Percentiles rank a stretch among this genome's conserved stretches.
Conservation (phyloP, 2,888 invertebrate genomes). For the Tubulanus polymorphus region DNA sequence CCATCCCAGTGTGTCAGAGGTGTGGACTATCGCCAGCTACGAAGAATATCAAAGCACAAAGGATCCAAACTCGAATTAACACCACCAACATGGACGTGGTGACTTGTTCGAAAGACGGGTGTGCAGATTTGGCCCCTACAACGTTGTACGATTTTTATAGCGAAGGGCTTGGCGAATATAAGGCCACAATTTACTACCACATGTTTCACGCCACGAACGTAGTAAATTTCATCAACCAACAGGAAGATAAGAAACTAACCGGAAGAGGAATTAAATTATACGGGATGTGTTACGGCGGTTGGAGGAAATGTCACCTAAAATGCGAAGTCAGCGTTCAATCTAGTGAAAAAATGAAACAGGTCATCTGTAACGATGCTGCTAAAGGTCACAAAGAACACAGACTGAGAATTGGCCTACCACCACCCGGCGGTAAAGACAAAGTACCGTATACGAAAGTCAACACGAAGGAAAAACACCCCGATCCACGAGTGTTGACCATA, state of each 20-base stretch:
- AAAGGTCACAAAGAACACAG: not conserved
- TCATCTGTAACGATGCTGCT: not conserved
- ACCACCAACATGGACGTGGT: constrained; percentile 1
- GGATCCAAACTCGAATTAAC: no score
- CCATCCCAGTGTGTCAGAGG: not conserved
- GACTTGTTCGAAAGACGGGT: constrained; percentile 1
- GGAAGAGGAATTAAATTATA: not conserved
- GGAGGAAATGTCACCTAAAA: constrained; percentile 1
- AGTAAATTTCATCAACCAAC: not conserved
- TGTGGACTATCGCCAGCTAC: not conserved
- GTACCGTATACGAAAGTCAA: not conserved
- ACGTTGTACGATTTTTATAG: constrained; percentile 1
- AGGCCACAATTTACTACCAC: not conserved
- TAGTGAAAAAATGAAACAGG: constrained; percentile 3
- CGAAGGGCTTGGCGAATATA: not conserved
- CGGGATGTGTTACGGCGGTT: constrained; percentile 3
- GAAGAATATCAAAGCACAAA: not conserved
- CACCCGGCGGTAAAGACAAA: not conserved
- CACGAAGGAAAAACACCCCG: not conserved
- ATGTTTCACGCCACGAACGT: not conserved
- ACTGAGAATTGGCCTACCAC: not conserved
- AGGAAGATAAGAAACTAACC: not conserved
- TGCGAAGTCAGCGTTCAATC: not conserved
- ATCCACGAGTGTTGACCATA: constrained; percentile 1
- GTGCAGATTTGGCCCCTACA: not conserved